Conservation (phyloP, 2,888 invertebrate genomes). For the Lithophane semibrunnea region DNA sequence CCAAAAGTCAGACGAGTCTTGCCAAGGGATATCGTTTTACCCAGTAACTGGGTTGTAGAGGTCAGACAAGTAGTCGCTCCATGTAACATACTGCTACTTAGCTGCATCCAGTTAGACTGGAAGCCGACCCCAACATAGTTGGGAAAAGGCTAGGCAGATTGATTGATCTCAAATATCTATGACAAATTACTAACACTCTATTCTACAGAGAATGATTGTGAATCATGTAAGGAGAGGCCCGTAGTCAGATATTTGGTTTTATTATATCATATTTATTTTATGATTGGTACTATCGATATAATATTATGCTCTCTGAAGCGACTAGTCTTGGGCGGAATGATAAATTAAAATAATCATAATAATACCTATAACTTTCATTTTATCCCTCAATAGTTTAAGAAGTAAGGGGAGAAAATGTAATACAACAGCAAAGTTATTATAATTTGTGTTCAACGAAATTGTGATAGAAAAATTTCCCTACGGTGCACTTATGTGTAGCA, state of each 20-base stretch:
- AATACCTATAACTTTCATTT: not conserved
- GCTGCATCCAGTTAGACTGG: not conserved
- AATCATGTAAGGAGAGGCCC: slow-evolving; percentile 2
- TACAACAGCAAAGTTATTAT: not conserved
- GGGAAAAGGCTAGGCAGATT: not conserved
- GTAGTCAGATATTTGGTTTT: not conserved
- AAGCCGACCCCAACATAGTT: not conserved
- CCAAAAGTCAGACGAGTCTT: not conserved
- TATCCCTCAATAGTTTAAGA: not conserved
- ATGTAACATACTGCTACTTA: not conserved
- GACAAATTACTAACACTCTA: not conserved
- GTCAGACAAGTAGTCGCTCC: not conserved
- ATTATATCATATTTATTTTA: not conserved
- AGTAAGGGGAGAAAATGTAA: not conserved
- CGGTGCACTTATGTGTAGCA: slow-evolving; percentile 3
- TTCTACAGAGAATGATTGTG: slow-evolving; percentile 1
- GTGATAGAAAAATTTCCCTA: slow-evolving; percentile 17
- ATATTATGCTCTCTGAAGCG: not conserved
- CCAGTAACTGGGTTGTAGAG: not conserved
- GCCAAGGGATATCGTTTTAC: not conserved
- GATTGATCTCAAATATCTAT: not conserved
- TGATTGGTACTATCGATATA: not conserved
- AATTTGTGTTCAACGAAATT: slow-evolving; percentile 23
- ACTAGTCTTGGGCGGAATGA: not conserved
- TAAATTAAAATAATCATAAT: not conserved